Conservation (phyloP, 2,113 vertebrate genomes). For the Oreotrochilus melanogaster region DNA sequence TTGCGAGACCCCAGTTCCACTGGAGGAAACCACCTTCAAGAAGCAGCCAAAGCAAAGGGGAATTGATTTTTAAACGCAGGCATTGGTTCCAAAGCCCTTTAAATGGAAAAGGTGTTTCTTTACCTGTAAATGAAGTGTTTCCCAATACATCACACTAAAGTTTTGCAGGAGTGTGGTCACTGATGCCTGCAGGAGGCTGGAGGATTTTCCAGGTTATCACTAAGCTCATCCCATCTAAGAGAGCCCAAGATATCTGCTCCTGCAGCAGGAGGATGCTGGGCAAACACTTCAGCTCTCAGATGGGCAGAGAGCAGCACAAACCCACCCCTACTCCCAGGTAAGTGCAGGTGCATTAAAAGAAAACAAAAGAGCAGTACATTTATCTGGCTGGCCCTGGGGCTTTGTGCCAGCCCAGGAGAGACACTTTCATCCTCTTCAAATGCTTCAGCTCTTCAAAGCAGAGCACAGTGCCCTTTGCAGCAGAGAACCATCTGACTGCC, state of each 20-base stretch:
- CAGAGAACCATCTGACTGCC: not conserved
- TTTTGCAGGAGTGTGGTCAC: not conserved
- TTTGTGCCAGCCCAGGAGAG: constrained; percentile 3
- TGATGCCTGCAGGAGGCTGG: not conserved
- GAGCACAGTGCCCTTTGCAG: constrained; percentile 39
- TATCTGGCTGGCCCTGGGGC: not conserved
- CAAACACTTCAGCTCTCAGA: constrained; percentile 36
- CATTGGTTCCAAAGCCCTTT: not conserved
- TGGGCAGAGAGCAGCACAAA: not conserved
- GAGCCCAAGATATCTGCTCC: not conserved
- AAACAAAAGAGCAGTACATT: not conserved
- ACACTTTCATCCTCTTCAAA: constrained; percentile 47
- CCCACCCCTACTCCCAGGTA: not conserved
- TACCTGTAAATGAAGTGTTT: not conserved
- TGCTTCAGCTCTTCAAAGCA: constrained; percentile 48
- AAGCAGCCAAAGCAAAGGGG: not conserved
- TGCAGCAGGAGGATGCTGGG: not conserved
- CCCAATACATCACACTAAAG: not conserved
- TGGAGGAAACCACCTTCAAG: not conserved
- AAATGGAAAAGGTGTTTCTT: not conserved
- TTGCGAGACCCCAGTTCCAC: not conserved
- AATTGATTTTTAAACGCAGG: not conserved
- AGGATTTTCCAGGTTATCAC: not conserved
- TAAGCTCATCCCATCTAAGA: not conserved
- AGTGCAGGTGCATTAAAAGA: not conserved